Evolutionary conservation across 2,888 invertebrate genomes (phyloP).

Genomic region (Synanthedon vespiformis): DNA sequence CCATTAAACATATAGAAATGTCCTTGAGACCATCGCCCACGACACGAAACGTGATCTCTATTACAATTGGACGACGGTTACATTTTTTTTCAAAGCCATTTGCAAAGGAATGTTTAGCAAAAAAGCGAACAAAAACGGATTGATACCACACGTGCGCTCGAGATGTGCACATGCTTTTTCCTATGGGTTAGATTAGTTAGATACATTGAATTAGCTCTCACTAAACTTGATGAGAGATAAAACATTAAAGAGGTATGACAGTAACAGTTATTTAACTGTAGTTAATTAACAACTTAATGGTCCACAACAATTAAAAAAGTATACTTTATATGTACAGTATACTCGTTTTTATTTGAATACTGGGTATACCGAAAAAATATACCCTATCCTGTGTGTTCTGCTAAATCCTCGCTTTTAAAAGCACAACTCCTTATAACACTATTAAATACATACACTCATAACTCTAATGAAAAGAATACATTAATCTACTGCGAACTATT

Average conservation of each 20-base stretch:
- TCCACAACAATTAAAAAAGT: too few relatives aligned
- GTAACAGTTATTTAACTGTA: not conserved
- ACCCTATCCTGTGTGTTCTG: too few relatives aligned
- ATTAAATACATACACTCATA: too few relatives aligned
- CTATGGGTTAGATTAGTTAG: not conserved
- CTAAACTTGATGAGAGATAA: not conserved
- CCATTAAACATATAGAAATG: not conserved
- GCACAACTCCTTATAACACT: too few relatives aligned
- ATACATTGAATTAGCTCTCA: not conserved
- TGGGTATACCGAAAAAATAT: too few relatives aligned
- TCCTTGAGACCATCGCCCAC: conserved; percentile 11
- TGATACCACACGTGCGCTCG: conserved; percentile 27
- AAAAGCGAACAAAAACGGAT: conserved; percentile 24
- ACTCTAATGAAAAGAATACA: too few relatives aligned
- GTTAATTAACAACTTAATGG: too few relatives aligned
- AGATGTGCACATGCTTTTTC: conserved; percentile 14
- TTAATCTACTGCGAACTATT: too few relatives aligned
- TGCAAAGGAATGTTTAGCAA: conserved; percentile 33
- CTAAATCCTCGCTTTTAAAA: too few relatives aligned
- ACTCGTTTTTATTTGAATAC: too few relatives aligned
- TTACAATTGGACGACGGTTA: conserved; percentile 28
- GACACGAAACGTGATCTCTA: conserved; percentile 20
- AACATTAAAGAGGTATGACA: not conserved
- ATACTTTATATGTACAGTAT: too few relatives aligned
- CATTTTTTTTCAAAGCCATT: conserved; percentile 22